Conservation (phyloP, 2,797 vertebrate species). For the Neosilurus mollespiculum region DNA sequence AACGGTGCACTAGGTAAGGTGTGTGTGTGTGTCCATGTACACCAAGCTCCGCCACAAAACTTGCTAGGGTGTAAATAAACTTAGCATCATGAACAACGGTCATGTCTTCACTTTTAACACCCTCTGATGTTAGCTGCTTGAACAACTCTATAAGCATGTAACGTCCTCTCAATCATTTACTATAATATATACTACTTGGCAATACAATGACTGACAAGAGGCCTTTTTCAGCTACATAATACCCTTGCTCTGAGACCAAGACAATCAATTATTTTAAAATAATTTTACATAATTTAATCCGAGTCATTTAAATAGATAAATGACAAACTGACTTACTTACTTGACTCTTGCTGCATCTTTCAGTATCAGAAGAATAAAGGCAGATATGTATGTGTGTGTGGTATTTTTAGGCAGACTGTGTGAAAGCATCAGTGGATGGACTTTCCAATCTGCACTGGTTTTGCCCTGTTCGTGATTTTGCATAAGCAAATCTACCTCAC, state of each 20-base stretch:
- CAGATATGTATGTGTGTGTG: background rate
- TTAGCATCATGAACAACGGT: background rate
- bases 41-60: background rate
- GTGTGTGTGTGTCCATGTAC: background rate
- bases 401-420: slow-evolving; percentile 15
- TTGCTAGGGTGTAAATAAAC: no score
- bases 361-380: background rate
- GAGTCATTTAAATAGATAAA: no score
- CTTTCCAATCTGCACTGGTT: background rate
- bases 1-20: background rate
- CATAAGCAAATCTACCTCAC: slow-evolving; percentile 41
- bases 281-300: no score
- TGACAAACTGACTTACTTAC: no score
- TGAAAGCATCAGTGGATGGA: background rate
- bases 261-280: no score
- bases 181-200: background rate
- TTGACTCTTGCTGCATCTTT: no score
- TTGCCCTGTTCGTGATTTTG: slow-evolving; percentile 12
- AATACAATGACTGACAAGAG: background rate
- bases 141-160: background rate
- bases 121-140: background rate
- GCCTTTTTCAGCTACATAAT: background rate
- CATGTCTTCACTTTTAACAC: no score
- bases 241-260: background rate
- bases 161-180: background rate